These are phyloP conservation scores for Pampusana beccarii DNA, from an alignment of 2,113 vertebrate genomes.

Conservation along the genomic window DNA sequence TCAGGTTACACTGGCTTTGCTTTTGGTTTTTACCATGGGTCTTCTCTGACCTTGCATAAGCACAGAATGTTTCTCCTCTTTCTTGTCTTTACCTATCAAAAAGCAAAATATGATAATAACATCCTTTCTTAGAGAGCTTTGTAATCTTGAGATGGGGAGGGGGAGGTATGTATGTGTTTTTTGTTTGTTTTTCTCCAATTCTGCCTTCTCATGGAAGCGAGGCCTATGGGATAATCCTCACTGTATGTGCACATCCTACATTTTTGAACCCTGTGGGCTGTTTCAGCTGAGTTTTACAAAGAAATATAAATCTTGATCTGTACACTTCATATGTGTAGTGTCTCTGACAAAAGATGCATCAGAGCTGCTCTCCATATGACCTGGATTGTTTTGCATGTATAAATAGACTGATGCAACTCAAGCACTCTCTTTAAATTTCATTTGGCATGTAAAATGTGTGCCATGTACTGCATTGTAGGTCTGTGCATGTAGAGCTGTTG, in stretches of 20 bases:
- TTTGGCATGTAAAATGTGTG: background rate
- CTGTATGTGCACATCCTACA: background rate
- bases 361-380: background rate
- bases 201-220: background rate
- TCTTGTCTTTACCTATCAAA: background rate
- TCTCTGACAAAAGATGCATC: background rate
- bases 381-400: background rate
- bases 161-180: too few relatives aligned
- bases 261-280: background rate
- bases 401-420: background rate
- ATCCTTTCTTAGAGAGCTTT: background rate
- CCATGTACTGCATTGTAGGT: background rate
- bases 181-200: background rate
- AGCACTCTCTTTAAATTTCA: background rate
- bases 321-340: rapidly evolving
- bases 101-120: background rate
- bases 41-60: background rate
- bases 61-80: background rate
- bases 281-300: background rate
- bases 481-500: background rate
- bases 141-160: background rate
- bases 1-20: background rate
- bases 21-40: background rate
- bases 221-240: background rate
- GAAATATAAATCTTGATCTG: background rate